Evolutionary conservation across 1,140 invertebrate genomes (phyloP).

Genomic region (Orchestia grillus): DNA sequence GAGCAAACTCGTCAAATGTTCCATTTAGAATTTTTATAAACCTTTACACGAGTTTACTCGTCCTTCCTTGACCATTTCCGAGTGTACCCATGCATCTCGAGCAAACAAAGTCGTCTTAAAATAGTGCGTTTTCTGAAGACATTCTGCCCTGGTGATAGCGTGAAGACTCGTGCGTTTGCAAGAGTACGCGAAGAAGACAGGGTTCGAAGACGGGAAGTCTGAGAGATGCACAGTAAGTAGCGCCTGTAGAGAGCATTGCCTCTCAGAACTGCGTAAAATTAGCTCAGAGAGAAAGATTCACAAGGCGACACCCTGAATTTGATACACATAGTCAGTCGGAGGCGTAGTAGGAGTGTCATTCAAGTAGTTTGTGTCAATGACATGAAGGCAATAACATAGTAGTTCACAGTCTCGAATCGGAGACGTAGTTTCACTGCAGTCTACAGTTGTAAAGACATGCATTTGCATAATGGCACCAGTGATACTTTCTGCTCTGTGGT

Average conservation of each 20-base stretch:
- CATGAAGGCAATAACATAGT: background rate
- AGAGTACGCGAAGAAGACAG: background rate
- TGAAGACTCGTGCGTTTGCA: background rate
- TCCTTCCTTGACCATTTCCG: no score
- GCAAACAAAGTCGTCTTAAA: no score
- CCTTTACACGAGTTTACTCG: no score
- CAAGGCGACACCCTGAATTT: background rate
- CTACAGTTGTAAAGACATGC: no score
- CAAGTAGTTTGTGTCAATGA: background rate
- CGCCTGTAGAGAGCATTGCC: background rate
- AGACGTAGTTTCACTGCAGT: background rate
- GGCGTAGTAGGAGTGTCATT: background rate
- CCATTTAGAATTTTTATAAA: no score
- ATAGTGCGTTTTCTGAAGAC: no score
- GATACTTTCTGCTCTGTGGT: background rate
- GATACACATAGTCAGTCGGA: background rate
- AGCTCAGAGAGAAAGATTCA: background rate
- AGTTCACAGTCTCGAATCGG: background rate
- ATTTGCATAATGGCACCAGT: background rate
- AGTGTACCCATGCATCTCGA: no score
- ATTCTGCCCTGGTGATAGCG: no score
- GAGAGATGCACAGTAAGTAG: background rate
- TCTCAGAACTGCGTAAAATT: slow-evolving; percentile 8
- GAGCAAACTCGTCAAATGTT: no score
- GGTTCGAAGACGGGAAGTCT: no score